Evolutionary conservation across 37 sponge, comb jelly and placozoan species (phyloP).

Genomic region (Theonella swinhoei): DNA sequence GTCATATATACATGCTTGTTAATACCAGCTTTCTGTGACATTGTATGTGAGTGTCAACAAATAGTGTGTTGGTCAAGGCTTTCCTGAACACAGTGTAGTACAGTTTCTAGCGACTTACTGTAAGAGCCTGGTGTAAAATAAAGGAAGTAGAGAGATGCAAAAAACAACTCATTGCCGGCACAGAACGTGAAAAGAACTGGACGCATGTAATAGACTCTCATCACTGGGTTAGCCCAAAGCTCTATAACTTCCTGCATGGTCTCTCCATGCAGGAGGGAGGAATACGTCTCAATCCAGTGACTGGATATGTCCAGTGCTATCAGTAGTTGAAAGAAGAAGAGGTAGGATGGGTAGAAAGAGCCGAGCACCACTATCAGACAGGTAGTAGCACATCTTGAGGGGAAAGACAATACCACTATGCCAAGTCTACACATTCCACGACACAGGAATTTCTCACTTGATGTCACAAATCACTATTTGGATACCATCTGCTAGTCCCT

Average conservation of each 20-base stretch:
- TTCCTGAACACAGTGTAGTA: no score
- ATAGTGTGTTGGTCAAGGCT: no score
- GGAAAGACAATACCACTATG: no score
- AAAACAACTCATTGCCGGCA: conserved; percentile 88
- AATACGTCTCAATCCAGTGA: conserved; percentile 81
- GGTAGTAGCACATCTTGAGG: conserved; percentile 58
- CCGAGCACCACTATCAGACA: conserved; percentile 74
- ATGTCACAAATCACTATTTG: no score
- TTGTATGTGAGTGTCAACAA: no score
- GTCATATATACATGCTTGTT: no score
- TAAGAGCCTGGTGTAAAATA: conserved; percentile 57
- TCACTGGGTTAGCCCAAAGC: conserved; percentile 47
- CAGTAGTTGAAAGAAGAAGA: conserved; percentile 65
- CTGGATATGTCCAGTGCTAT: conserved; percentile 78
- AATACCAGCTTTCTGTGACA: no score
- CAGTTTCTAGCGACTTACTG: conserved; percentile 55
- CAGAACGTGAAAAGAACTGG: conserved; percentile 81
- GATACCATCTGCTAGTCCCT: no score
- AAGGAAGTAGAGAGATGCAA: conserved; percentile 65
- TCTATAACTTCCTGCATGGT: conserved; percentile 46
- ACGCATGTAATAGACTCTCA: conserved; percentile 73
- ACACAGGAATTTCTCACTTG: background rate
- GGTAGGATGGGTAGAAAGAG: conserved; percentile 57
- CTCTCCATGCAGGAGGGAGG: conserved; percentile 49
- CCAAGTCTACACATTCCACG: background rate